Conservation (phyloP, 2,888 invertebrate species). For the Balanococcus diminutus region DNA sequence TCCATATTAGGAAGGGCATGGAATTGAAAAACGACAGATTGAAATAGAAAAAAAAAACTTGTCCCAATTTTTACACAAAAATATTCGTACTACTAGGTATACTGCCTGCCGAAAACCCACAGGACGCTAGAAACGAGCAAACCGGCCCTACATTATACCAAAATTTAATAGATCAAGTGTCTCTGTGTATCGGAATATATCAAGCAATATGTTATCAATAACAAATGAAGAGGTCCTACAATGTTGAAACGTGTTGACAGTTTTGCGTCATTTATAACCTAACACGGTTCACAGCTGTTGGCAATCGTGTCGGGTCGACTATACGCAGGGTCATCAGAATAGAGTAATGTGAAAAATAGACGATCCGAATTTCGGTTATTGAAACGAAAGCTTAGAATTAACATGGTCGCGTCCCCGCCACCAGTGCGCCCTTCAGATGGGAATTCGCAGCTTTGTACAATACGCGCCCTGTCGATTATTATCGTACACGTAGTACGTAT, state of each 20-base stretch:
- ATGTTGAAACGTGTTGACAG: neutral
- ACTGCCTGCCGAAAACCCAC: too few relatives aligned
- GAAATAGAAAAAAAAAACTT: too few relatives aligned
- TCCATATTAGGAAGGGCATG: too few relatives aligned
- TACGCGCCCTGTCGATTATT: neutral
- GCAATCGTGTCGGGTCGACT: neutral
- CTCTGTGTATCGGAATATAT: neutral
- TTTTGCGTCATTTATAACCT: neutral
- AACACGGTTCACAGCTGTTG: neutral
- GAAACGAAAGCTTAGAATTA: neutral
- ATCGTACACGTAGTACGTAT: neutral
- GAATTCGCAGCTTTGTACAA: neutral
- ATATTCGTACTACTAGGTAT: too few relatives aligned
- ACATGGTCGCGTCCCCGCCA: neutral
- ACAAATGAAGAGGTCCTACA: neutral
- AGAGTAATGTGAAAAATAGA: neutral
- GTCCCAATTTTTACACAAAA: too few relatives aligned
- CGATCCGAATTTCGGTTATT: neutral
- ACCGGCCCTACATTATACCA: too few relatives aligned
- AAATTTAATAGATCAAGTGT: neutral
- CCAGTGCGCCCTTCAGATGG: neutral
- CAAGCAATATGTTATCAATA: slow-evolving; percentile 5
- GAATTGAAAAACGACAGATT: too few relatives aligned
- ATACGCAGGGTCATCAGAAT: neutral
- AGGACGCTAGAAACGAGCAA: too few relatives aligned